A percentile compares a stretch with the other conserved stretches of the same genome.
phyloP scores from a whole-genome alignment of 2,888 invertebrate species.

The Cephus pulcher region DNA sequence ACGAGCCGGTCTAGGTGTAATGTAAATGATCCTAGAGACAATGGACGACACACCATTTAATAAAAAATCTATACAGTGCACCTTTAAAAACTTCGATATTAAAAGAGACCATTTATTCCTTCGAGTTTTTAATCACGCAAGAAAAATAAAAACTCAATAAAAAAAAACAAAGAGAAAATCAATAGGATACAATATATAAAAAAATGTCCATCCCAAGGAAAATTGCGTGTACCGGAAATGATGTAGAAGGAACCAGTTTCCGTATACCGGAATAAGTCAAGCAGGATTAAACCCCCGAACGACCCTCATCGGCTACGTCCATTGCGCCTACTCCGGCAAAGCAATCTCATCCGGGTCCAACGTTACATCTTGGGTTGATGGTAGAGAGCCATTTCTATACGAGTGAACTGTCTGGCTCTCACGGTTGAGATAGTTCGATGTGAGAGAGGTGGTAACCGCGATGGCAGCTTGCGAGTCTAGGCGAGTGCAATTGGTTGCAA shows the following conservation, averaged over 20 bases:
- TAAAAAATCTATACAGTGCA: neutral
- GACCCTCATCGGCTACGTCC: neutral
- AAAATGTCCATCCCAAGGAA: neutral
- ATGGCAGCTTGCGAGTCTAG: neutral
- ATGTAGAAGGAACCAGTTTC: neutral
- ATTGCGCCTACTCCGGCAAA: neutral
- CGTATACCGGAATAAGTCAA: neutral
- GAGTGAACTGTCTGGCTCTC: neutral
- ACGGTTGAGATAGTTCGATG: neutral
- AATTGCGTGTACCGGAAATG: neutral
- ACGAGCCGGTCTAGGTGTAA: neutral
- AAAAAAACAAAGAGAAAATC: neutral
- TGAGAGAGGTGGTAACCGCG: neutral
- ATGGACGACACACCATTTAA: neutral
- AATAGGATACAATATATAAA: neutral
- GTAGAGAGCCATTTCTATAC: neutral
- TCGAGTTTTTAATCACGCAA: neutral
- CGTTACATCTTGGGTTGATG: neutral
- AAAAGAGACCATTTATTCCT: neutral
- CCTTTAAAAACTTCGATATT: neutral
- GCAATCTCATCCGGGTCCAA: conserved; percentile 1
- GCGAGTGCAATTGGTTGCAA: neutral
- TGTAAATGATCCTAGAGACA: neutral
- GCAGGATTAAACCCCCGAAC: conserved; percentile 1
- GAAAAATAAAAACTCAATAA: neutral